Conservation (phyloP, 2,797 vertebrate genomes). For the Botia kubotai region DNA sequence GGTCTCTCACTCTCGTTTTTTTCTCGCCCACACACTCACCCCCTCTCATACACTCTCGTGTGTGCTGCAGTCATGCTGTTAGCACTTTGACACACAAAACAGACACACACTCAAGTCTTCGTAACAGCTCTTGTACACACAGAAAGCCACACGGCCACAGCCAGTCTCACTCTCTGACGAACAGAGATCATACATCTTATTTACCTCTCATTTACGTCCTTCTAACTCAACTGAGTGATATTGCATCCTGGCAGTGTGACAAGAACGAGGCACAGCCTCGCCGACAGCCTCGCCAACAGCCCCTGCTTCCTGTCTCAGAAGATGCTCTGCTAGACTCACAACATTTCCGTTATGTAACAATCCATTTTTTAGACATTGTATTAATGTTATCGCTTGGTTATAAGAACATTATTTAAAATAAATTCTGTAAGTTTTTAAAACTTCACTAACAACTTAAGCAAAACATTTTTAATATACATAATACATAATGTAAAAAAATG, state of each 20-base stretch:
- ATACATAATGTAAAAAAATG: too few relatives aligned
- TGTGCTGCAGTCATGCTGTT: conserved; percentile 8
- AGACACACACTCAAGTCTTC: conserved; percentile 29
- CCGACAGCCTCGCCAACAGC: conserved; percentile 16
- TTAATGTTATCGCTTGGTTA: too few relatives aligned
- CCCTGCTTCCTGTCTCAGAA: too few relatives aligned
- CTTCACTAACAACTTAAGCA: too few relatives aligned
- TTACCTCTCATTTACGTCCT: conserved; percentile 71
- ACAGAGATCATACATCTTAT: conserved; percentile 81
- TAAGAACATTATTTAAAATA: too few relatives aligned
- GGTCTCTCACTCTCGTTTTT: conserved; percentile 18
- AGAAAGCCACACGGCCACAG: conserved; percentile 44
- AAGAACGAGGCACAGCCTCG: conserved; percentile 65
- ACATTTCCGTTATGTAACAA: too few relatives aligned
- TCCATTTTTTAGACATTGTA: too few relatives aligned
- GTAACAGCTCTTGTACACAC: conserved; percentile 48
- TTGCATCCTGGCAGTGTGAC: conserved; percentile 73
- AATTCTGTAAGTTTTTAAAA: too few relatives aligned
- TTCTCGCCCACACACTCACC: conserved; percentile 38
- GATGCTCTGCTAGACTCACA: too few relatives aligned
- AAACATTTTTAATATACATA: too few relatives aligned
- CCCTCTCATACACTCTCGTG: neutral
- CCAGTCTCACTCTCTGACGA: conserved; percentile 65
- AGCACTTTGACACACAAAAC: conserved; percentile 28
- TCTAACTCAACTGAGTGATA: conserved; percentile 78